Base-by-base conservation (phyloP, 2,113 vertebrate genomes). In the Hystrix cristata region DNA sequence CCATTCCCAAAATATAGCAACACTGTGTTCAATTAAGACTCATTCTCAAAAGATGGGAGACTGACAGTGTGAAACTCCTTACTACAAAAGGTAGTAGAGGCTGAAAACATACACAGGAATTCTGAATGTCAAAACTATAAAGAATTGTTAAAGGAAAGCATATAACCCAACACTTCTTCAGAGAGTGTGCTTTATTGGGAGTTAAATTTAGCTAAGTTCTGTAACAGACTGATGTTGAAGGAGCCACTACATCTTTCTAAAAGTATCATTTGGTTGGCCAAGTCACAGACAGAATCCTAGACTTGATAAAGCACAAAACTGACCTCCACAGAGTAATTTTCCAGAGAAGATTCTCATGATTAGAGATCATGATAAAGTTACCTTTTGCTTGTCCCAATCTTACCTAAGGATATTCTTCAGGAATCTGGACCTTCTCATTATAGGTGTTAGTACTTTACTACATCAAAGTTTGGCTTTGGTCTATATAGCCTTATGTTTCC, bases 11-110 rank as follows among this genome's bases (percentile, higher is more conserved):
- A 96, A 95, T 29, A 83, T n/a, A 95, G 14, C 23, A 69, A 91
- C 62, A 88, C 74, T 96, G 76, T 59, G 89, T 38, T 60, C 43
- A 95, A 79, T 82, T 95, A 97, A 96, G 82, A 94, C 57, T 92
- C 84, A 86, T 91, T 94, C 74, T 96, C 69, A 95, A 89, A 95
- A 97, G 82, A 95, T 93, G 14, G 78, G 51, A 96, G 69, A 96
- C 0, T 65, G 69, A 94, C 43, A 84, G 11, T 59, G 27, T 94
- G 46, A 94, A 93, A 86, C 5, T 86, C 46, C 87, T 89, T 67
- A 96, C 51, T n/a, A 93, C 59, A 86, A 94, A 90, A 96, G n/a
- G 78, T 64, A 93, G 67, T 31, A 72, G 14, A 95, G 23, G 62
- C 43, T 92, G 59, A 96, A 96, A 93, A 93, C 64, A 94, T 48